Percentiles rank a stretch among this genome's conserved stretches.
phyloP scores from a whole-genome alignment of 1,140 invertebrate genomes.

The Drosophila varians region DNA sequence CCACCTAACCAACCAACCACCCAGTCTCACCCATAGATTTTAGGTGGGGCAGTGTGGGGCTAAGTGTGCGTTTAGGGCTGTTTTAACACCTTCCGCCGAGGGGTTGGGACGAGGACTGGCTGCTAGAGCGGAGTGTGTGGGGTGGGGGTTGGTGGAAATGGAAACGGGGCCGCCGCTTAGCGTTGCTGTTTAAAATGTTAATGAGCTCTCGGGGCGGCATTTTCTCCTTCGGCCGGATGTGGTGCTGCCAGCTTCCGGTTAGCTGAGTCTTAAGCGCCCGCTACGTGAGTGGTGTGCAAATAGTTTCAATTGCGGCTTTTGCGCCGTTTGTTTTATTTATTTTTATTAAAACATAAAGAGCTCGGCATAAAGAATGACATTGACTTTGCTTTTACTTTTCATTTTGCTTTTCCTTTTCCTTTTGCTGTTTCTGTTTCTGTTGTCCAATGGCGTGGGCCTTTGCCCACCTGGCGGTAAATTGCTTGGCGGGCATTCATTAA shows the following conservation, averaged over 20 bases:
- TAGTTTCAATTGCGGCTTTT: constrained; percentile 81
- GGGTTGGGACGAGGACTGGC: constrained; percentile 6
- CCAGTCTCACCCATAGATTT: constrained; percentile 19
- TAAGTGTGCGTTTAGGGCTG: constrained; percentile 66
- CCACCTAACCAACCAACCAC: constrained; percentile 6
- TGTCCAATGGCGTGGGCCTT: neutral
- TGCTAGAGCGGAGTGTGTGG: neutral
- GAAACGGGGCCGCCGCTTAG: constrained; percentile 62
- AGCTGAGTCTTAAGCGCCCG: constrained; percentile 69
- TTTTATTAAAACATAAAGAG: constrained; percentile 82
- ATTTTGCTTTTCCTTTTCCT: neutral
- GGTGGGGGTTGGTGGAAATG: constrained; percentile 11
- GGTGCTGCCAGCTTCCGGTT: constrained; percentile 76
- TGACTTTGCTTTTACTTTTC: constrained; percentile 58
- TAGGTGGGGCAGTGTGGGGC: constrained; percentile 15
- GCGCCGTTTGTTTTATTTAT: constrained; percentile 80
- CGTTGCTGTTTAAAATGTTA: constrained; percentile 81
- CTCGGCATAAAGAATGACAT: constrained; percentile 64
- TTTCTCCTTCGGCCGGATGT: constrained; percentile 56
- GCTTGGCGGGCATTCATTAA: constrained; percentile 68
- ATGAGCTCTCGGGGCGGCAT: constrained; percentile 64
- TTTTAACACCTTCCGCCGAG: constrained; percentile 73
- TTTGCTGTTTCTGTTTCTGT: neutral
- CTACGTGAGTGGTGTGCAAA: constrained; percentile 82
- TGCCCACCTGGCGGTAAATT: constrained; percentile 75